Base-by-base conservation (phyloP, 2,113 vertebrate genomes). In the Notarius quadriscutis region DNA sequence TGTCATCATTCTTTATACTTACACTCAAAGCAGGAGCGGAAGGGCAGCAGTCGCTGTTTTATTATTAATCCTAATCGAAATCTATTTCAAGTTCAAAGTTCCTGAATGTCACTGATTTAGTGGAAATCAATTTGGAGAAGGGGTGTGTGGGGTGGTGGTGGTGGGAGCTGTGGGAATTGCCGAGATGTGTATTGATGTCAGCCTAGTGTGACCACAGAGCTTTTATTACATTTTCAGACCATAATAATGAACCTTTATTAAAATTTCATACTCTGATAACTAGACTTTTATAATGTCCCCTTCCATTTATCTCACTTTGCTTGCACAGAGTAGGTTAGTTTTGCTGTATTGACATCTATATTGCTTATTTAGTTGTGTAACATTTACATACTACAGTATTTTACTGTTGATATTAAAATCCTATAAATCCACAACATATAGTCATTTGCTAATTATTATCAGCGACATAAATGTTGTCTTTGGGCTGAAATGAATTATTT, bases 1-100 rank as follows among this genome's bases (percentile, higher is more conserved):
- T n/a, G 18, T 57, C 8, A 30, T 58, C 1, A 10, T 80, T 34
- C 12, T 55, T 27, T 55, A 79, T 17, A 27, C 75, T 79, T 27
- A 53, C 20, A 22, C 30, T 41, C 30, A 41, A 8, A 0, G 22
- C 75, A 20, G 79, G 72, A 60, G 27, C 79, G 20, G 55, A 51
- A 30, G 8, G 41, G 8, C 55, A 58, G 78, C 78, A 34, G 27
- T 4, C 17, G 20, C 55, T 58, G n/a, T 20, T 69, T 55, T 17
- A 84, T 84, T 84, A 84, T 57, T 84, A 20, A 84, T 55, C 25
- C 17, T 30, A n/a, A 83, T 69, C 15, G 7, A 69, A 53, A 27
- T 83, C 63, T 18, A 3, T 12, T 53, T 15, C 15, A 18, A 30
- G 48, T 55, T 83, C 82, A 83, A 63, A 69, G 82, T 63, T 83